Base-by-base conservation (phyloP, 2,797 vertebrate genomes). In the Rhabdophis nuchalis region DNA sequence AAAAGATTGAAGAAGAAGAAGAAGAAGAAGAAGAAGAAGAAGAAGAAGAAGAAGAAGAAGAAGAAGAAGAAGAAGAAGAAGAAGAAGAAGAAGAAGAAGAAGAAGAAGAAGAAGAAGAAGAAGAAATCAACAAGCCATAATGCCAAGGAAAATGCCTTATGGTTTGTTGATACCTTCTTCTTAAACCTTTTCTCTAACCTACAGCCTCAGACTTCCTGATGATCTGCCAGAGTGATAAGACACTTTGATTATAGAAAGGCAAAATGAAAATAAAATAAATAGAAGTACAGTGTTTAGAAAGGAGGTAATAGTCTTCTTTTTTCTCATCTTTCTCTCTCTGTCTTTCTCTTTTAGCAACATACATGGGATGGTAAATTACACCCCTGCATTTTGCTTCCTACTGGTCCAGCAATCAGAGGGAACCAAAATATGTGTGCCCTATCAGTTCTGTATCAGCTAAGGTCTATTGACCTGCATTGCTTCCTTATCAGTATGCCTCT, bases 401-500 rank as follows among this genome's bases (percentile, higher is more conserved):
- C 82, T 25, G 23, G 8, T 29, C 58, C 60, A 64, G 4, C 52
- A 64, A 56, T 52, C 23, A 25, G 18, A 88, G 50, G 20, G 41
- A 87, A 50, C 36, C 3, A 27, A 56, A 36, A 68, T 54, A 68
- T 54, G 11, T 41, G n/a, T 56, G 64, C 56, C 32, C 8, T 88
- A 52, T 91, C 64, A 53, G 68, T 88, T 85, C 87, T 88, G 11
- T 61, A 58, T 85, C 56, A 64, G 77, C 50, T 52, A 46, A 56
- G 53, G 86, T 88, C 86, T 61, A 85, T 85, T 90, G 46, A 57
- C 89, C 14, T 32, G 29, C 18, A 50, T 29, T 12, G 16, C 32
- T 86, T 90, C 86, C 89, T 91, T 60, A 82, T 93, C 82, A 88
- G 86, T 93, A 93, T 93, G 92, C 92, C 8, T 85, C 68, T 85